Percentiles rank a stretch among this genome's conserved stretches.
Conservation (phyloP, 2,888 invertebrate species). For the Aelia acuminata region DNA sequence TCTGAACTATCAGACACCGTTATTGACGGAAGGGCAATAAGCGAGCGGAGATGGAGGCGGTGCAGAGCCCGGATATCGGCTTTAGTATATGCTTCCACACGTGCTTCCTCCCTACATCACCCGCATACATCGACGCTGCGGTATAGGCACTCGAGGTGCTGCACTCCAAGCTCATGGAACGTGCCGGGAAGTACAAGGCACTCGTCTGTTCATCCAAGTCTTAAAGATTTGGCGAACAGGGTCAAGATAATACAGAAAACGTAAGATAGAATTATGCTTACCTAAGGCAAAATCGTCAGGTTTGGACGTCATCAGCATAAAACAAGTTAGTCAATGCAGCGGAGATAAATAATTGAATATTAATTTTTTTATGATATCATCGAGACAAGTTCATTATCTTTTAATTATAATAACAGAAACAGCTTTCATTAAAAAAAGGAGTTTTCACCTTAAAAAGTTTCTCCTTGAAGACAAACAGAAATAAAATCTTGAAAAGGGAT, state of each 20-base stretch:
- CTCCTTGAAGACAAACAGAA: no score
- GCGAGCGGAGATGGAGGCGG: neutral
- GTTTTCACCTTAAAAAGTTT: no score
- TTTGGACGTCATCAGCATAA: neutral
- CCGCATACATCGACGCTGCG: neutral
- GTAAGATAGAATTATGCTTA: neutral
- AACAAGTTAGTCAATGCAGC: neutral
- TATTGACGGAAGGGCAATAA: neutral
- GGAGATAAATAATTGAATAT: neutral
- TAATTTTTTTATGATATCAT: neutral
- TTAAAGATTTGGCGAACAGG: neutral
- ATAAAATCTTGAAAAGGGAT: no score
- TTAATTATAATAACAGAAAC: no score
- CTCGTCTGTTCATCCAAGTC: neutral
- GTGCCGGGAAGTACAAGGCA: neutral
- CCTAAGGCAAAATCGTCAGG: neutral
- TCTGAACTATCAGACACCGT: neutral
- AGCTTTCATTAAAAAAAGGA: no score
- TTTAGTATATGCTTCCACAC: conserved; percentile 15
- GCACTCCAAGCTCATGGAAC: neutral
- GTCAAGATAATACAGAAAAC: neutral
- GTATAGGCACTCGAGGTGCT: neutral
- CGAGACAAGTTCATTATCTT: no score
- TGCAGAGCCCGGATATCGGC: neutral
- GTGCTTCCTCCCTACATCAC: conserved; percentile 31